Evolutionary conservation across 2,797 vertebrate genomes (phyloP).

Genomic region (Echiichthys vipera): DNA sequence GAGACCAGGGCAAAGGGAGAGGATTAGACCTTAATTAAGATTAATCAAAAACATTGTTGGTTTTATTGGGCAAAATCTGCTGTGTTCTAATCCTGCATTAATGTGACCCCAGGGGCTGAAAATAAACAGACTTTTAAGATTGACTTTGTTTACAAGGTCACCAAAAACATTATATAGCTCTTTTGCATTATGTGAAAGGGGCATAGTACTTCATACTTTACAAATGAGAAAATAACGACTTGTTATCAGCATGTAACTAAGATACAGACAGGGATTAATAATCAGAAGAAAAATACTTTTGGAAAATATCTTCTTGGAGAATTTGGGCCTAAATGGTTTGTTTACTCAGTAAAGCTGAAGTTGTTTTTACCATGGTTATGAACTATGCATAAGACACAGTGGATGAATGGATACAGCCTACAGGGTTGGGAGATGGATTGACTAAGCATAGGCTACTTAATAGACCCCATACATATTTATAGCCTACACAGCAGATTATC

Average conservation of each 20-base stretch:
- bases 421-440: constrained; percentile 39
- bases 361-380: not conserved
- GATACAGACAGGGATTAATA: not conserved
- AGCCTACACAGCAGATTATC: constrained; percentile 14
- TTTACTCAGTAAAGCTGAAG: not conserved
- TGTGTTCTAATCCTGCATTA: not conserved
- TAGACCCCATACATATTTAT: constrained; percentile 43
- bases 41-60: constrained; percentile 23
- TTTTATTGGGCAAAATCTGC: not conserved
- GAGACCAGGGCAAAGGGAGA: constrained; percentile 3
- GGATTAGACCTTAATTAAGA: constrained; percentile 16
- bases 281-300: not conserved
- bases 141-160: not conserved
- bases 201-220: not conserved
- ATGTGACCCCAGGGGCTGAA: not conserved
- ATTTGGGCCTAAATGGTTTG: constrained; percentile 1
- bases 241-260: not conserved
- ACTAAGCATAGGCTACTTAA: constrained; percentile 23
- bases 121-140: not conserved
- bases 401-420: constrained; percentile 25
- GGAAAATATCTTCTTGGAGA: not conserved
- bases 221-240: not conserved
- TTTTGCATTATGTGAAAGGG: not conserved
- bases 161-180: not conserved
- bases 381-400: constrained; percentile 20